These are phyloP conservation scores for Psammodynastes pulverulentus DNA, from an alignment of 2,113 vertebrate species.

Conservation along the genomic window DNA sequence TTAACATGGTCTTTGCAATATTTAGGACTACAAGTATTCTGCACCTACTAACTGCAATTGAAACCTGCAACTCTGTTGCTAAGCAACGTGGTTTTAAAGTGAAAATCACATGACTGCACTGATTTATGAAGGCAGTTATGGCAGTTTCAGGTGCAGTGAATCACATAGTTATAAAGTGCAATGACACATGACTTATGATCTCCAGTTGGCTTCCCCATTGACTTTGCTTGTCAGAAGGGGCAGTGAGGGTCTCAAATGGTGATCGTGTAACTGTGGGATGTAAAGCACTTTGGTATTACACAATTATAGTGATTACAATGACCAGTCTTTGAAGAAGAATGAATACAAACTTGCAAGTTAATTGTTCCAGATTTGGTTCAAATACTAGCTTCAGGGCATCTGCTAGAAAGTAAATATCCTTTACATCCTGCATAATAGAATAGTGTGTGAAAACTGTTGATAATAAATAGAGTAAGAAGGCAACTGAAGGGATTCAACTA, in stretches of 20 bases:
- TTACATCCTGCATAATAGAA: neutral
- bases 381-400: neutral
- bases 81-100: neutral
- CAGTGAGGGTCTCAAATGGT: neutral
- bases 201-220: neutral
- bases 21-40: neutral
- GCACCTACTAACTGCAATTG: neutral
- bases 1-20: neutral
- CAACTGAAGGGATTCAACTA: neutral
- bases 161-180: neutral
- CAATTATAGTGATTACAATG: neutral
- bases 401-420: neutral
- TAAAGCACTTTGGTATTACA: neutral
- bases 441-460: neutral
- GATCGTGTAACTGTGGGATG: neutral
- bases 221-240: neutral
- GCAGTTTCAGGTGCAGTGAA: neutral
- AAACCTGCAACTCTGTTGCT: neutral
- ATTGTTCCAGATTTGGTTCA: neutral
- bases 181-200: neutral
- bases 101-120: neutral
- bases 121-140: neutral
- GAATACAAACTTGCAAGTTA: neutral
- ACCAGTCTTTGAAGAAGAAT: neutral
- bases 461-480: neutral